These are phyloP conservation scores for Nasonia vitripennis DNA, from an alignment of 1,140 invertebrate genomes.

Conservation along the genomic window DNA sequence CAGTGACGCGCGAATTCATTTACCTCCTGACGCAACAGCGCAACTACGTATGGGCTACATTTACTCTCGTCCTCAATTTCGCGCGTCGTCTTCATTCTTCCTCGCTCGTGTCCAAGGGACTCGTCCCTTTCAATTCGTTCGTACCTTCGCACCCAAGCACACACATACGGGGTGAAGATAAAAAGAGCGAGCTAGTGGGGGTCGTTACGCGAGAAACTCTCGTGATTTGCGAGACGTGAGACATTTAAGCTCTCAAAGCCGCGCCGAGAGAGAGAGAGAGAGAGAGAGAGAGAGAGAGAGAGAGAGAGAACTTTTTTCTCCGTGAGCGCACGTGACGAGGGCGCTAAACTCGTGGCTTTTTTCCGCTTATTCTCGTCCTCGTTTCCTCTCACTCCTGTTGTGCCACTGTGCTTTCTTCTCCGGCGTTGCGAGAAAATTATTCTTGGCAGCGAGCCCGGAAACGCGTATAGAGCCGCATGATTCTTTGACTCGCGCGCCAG, in stretches of 20 bases:
- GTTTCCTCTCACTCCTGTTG: not conserved
- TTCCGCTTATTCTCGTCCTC: not conserved
- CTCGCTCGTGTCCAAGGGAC: not conserved
- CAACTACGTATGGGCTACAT: too few relatives aligned
- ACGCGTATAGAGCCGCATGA: not conserved
- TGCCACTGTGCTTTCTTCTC: not conserved
- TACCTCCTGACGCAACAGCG: too few relatives aligned
- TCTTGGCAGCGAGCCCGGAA: not conserved
- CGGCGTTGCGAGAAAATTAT: not conserved
- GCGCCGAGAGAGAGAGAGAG: not conserved
- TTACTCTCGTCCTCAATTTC: too few relatives aligned
- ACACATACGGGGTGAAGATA: not conserved
- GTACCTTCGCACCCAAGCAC: too few relatives aligned
- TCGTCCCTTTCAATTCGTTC: slow-evolving; percentile 2
- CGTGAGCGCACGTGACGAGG: slow-evolving; percentile 5
- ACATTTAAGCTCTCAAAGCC: not conserved
- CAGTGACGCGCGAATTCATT: not conserved
- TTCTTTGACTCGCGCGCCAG: not conserved
- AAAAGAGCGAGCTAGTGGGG: not conserved
- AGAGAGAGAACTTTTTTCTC: slow-evolving; percentile 3
- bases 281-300: too few relatives aligned
- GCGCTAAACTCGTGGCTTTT: not conserved
- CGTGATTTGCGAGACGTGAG: not conserved
- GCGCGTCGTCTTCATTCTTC: too few relatives aligned
- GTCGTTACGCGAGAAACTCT: slow-evolving; percentile 24